Base-by-base conservation (phyloP, 1,140 invertebrate genomes). In the Magallana angulata region DNA sequence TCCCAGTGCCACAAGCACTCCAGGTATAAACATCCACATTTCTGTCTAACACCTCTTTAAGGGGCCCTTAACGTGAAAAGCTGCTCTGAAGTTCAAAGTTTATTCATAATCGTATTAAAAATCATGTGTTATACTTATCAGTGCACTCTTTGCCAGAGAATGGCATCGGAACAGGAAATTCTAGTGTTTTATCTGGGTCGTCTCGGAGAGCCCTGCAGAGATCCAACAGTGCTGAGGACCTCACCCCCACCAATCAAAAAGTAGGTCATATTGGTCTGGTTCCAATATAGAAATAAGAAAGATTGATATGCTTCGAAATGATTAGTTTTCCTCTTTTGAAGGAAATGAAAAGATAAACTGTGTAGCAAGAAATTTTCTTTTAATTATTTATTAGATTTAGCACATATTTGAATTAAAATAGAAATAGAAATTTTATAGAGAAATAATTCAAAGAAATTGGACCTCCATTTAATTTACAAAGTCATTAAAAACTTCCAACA, bases 201-300 rank as follows among this genome's bases (percentile, higher is more conserved):
- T 85, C 88, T 12, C 86, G 89, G 80, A 30, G 88, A 59, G 90
- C 90, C 14, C 87, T 92, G 60, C 90, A 90, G 16, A 85, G 93
- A 56, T 93, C 92, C 60, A 94, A 93, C 87, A 94, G 92, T 90
- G 92, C 91, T 88, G 92, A 93, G 88, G 89, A 92, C 88, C 60
- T 93, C 18, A 90, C 81, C 30, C 68, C 68, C 68, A 87, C 88
- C 5, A 88, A 88, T 85, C 76, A 85, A 85, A 89, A 89, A 89
- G 82, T 91, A 90, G 88, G 91, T 92, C 1, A 80, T 58, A 59
- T 7, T 62, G 36, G 36, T 48, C 36, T 48, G 36, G 36, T 48
- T 48, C 36, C 36, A 48, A 48, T 4, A 48, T 48, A 48, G 36
- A 48, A 48, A 48, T 5, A 4, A 48, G 36, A 48, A 4, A 48